Evolutionary conservation across 1,140 invertebrate species (phyloP), one percentile per base, ranked within the genome.

Genomic region (Magallana angulata): DNA sequence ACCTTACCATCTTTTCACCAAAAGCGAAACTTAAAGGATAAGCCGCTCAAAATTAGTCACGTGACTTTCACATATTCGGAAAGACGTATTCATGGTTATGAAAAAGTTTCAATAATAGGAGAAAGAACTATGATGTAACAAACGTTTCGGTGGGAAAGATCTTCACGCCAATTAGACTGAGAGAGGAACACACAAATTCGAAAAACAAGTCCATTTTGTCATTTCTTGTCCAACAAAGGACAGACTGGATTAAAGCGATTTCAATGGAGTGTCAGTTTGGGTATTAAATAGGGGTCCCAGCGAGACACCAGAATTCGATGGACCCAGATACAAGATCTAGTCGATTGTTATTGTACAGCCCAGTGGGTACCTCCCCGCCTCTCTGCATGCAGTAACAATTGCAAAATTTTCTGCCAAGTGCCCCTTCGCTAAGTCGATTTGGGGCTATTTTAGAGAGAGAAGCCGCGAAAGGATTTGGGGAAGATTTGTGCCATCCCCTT

Each of bases 131-230:
- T 76, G 68, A 76, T 30, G 68, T 76, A 76, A 76, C 68, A 24
- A 30, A 36, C 68, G 7, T 9, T 76, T 30, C 68, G 12, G 68
- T 30, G 68, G 68, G 68, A 30, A 30, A 71, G 24, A 76, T 76
- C 68, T 76, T 76, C 68, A 76, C 68, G 68, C 68, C 68, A 76
- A 76, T 76, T 76, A 76, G 68, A 76, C 68, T 7, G 68, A 76
- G 68, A 76, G 68, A 30, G 24, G 68, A 64, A 58, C n/a, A 82
- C 76, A 56, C 76, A 86, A 82, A 86, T 80, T 86, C 76, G 85
- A 86, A 86, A 86, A 86, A 86, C 85, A 86, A 76, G 85, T 86
- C 82, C 85, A 86, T 86, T 86, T 86, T 62, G 82, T 59, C 76
- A 86, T 62, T 16, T 82, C 64, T 86, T 81, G 36, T 81, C 80